Conservation (phyloP, 2,797 vertebrate species). For the Parotocinclus haroldoi region DNA sequence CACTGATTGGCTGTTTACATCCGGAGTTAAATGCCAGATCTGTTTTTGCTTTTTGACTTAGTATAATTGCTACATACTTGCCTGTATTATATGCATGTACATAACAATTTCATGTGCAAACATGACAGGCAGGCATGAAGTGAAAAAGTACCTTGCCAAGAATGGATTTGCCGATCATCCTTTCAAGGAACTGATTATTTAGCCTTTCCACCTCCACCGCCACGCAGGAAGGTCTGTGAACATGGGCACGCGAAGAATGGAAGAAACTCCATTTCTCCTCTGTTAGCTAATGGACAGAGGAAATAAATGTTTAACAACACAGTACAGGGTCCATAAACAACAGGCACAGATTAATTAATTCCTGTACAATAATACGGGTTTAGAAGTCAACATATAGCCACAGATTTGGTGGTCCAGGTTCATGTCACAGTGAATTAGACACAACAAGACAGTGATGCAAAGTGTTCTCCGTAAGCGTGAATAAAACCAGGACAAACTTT, state of each 20-base stretch:
- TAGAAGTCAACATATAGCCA: too few relatives aligned
- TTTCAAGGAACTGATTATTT: slow-evolving; percentile 76
- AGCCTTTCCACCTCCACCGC: slow-evolving; percentile 91
- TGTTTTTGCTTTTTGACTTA: too few relatives aligned
- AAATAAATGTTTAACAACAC: background rate
- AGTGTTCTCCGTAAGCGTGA: too few relatives aligned
- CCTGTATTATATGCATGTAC: too few relatives aligned
- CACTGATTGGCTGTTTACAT: too few relatives aligned
- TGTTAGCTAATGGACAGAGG: slow-evolving; percentile 67
- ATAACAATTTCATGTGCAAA: too few relatives aligned
- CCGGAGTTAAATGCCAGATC: too few relatives aligned
- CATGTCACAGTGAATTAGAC: too few relatives aligned
- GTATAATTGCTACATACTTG: too few relatives aligned
- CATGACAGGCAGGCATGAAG: background rate
- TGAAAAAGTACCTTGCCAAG: slow-evolving; percentile 84
- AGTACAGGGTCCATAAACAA: background rate
- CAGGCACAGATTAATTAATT: background rate
- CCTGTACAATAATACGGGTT: background rate
- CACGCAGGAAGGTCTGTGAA: slow-evolving; percentile 87
- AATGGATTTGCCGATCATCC: slow-evolving; percentile 90
- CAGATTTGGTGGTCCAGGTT: too few relatives aligned
- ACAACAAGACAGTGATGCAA: too few relatives aligned
- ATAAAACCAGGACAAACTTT: too few relatives aligned
- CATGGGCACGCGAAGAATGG: slow-evolving; percentile 84
- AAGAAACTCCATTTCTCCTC: slow-evolving; percentile 93